phyloP scores from a whole-genome alignment of 2,797 vertebrate species.

The Holocentrus rufus region DNA sequence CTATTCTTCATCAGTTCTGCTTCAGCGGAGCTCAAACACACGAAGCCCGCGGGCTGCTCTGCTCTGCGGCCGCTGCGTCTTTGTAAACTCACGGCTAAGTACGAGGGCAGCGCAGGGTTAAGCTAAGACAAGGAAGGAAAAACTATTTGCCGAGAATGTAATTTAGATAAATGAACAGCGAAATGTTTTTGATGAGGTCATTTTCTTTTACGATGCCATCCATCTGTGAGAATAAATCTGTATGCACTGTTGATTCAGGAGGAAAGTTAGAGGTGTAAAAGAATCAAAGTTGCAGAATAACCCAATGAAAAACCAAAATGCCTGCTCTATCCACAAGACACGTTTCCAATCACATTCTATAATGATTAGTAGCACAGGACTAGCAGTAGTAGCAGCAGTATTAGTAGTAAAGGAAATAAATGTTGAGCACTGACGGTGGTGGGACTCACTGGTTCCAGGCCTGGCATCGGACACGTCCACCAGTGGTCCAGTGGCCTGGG shows the following conservation, averaged over 20 bases:
- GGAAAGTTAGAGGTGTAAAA: not conserved
- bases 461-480: constrained; percentile 99
- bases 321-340: not conserved
- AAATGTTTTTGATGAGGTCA: constrained; percentile 30
- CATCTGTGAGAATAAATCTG: not conserved
- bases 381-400: constrained; percentile 5
- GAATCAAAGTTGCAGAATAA: constrained; percentile 25
- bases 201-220: constrained; percentile 25
- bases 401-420: constrained; percentile 72
- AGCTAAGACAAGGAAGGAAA: constrained; percentile 9
- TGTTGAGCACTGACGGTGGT: constrained; percentile 74
- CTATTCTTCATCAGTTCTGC: constrained; percentile 72
- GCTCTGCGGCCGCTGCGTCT: constrained; percentile 32
- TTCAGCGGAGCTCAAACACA: constrained; percentile 56
- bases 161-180: constrained; percentile 27
- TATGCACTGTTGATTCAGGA: not conserved
- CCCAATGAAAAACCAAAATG: constrained; percentile 9
- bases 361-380: constrained; percentile 41
- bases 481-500: constrained; percentile 96
- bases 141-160: constrained; percentile 22
- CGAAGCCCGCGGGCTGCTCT: constrained; percentile 31
- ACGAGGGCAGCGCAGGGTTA: not conserved
- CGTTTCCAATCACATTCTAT: not conserved
- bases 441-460: constrained; percentile 96
- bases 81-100: constrained; percentile 37